Percentiles rank a stretch among this genome's conserved stretches.
Conservation (phyloP, 1,140 invertebrate genomes). For the Drosophila micromelanica region DNA sequence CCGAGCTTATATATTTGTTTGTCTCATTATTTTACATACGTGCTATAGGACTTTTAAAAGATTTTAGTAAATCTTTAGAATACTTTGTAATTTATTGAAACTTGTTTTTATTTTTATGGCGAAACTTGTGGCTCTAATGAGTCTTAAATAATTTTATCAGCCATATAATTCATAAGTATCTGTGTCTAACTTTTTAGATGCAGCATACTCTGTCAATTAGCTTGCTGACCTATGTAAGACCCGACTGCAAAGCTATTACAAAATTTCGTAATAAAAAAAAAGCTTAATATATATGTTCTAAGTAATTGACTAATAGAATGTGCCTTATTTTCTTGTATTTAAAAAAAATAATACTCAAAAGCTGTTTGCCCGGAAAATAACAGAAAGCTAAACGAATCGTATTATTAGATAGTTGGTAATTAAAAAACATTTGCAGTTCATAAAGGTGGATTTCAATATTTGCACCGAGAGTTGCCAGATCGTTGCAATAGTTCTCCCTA, state of each 20-base stretch:
- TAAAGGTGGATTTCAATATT: neutral
- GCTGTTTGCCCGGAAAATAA: neutral
- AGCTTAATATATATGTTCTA: neutral
- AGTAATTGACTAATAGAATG: neutral
- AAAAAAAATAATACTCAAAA: neutral
- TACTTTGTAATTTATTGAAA: neutral
- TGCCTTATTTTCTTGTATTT: neutral
- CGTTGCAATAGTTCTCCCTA: neutral
- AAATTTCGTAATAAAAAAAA: neutral
- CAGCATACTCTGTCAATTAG: slow-evolving; percentile 17
- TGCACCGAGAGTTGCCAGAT: neutral
- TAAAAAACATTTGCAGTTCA: neutral
- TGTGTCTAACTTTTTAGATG: neutral
- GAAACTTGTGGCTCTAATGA: slow-evolving; percentile 5
- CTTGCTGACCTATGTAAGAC: slow-evolving; percentile 24
- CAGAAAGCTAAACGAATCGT: neutral
- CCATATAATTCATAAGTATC: neutral
- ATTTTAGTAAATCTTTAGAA: neutral
- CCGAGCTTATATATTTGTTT: too few species aligned
- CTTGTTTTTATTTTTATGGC: neutral
- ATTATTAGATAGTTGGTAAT: neutral
- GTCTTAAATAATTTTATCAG: neutral
- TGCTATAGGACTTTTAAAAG: neutral
- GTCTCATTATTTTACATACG: too few species aligned
- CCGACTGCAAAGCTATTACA: slow-evolving; percentile 20